These are phyloP conservation scores for Chiridota heheva DNA, from an alignment of 35 echinoderm and acorn worm genomes.

Conservation along the genomic window DNA sequence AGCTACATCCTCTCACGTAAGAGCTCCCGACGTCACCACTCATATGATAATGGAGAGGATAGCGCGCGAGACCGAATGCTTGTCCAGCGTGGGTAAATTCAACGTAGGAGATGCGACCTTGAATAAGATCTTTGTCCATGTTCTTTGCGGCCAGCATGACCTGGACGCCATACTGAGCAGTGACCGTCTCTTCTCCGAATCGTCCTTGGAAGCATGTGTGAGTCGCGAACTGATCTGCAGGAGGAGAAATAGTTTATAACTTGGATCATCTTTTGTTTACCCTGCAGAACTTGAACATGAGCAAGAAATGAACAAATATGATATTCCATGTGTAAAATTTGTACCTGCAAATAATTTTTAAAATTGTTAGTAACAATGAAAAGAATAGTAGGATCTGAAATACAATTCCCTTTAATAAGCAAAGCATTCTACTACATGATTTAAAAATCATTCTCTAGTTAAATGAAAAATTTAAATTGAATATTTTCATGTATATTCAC, in stretches of 20 bases:
- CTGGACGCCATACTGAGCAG: conserved; percentile 69
- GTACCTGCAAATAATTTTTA: background rate
- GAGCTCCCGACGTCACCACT: conserved; percentile 61
- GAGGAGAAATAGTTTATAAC: background rate
- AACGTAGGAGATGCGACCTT: conserved; percentile 60
- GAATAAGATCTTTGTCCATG: conserved; percentile 42
- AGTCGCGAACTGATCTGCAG: conserved; percentile 66
- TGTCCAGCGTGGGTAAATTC: conserved; percentile 82
- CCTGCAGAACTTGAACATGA: background rate
- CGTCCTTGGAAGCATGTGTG: conserved; percentile 78
- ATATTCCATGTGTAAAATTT: background rate
- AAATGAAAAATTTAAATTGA: no score
- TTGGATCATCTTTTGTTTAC: background rate
- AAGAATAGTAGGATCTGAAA: no score
- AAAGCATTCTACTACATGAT: no score
- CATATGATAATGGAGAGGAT: conserved; percentile 86
- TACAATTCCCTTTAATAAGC: no score
- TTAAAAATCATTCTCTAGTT: no score
- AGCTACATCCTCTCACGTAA: conserved; percentile 71
- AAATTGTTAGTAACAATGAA: background rate
- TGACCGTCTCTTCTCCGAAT: conserved; percentile 81
- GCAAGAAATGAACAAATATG: background rate
- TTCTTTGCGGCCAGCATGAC: conserved; percentile 76
- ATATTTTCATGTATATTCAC: no score
- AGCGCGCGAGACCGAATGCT: conserved; percentile 79